phyloP scores from a whole-genome alignment of 2,113 vertebrate species.

The Alexandromys fortis region DNA sequence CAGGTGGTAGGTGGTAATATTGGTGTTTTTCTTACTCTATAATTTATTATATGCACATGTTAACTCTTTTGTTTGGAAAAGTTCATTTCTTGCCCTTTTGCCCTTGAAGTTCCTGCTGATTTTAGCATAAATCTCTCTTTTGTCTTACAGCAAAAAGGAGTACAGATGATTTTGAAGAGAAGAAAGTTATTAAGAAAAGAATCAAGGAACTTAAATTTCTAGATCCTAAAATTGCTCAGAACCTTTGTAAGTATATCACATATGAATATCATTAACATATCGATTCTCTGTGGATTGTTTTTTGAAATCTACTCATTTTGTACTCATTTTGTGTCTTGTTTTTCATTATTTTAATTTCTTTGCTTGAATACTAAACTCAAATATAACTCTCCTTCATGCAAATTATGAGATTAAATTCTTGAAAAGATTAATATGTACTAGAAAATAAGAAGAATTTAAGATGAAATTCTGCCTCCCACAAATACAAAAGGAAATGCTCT shows the following conservation, averaged over 20 bases:
- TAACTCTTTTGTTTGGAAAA: neutral
- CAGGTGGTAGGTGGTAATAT: neutral
- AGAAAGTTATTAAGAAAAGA: conserved; percentile 93
- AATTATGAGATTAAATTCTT: conserved; percentile 49
- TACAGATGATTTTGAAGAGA: conserved; percentile 92
- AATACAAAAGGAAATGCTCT: neutral
- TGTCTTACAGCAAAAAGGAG: conserved; percentile 90
- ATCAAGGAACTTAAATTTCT: conserved; percentile 98
- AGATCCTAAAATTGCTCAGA: conserved; percentile 97
- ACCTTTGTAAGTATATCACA: conserved; percentile 93
- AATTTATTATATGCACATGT: neutral
- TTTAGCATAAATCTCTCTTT: conserved; percentile 54
- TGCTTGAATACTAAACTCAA: conserved; percentile 45
- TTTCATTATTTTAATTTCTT: conserved; percentile 49
- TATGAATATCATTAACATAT: neutral
- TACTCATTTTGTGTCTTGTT: conserved; percentile 38
- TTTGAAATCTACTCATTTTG: conserved; percentile 50
- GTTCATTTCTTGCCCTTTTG: neutral
- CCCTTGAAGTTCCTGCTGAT: neutral
- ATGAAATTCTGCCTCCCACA: conserved; percentile 20
- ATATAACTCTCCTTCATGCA: conserved; percentile 23
- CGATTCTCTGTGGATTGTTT: neutral
- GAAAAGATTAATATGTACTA: conserved; percentile 45
- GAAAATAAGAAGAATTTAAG: conserved; percentile 45
- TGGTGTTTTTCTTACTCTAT: conserved; percentile 21